phyloP scores from a whole-genome alignment of 2,888 invertebrate species.

The Agonopterix subpropinquella region DNA sequence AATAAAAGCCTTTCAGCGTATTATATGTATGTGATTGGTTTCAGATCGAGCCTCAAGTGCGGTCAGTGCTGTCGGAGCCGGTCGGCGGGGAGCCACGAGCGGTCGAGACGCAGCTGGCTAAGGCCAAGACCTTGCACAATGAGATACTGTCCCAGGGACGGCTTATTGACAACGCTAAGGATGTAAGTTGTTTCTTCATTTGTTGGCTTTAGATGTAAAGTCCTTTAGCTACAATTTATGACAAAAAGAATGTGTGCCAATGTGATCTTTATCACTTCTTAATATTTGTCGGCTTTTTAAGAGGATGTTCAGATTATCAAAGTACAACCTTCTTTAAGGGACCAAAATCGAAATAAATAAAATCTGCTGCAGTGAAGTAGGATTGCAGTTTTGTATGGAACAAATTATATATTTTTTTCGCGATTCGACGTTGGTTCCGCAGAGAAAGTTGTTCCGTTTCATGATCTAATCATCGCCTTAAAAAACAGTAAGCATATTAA shows the following conservation, averaged over 20 bases:
- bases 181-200: constrained; percentile 52
- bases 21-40: too few species aligned
- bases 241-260: too few species aligned
- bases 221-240: too few species aligned
- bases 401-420: too few species aligned
- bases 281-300: background rate
- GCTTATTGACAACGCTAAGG: constrained; percentile 88
- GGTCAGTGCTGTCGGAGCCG: constrained; percentile 85
- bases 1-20: too few species aligned
- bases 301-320: too few species aligned
- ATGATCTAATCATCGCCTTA: too few species aligned
- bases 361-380: background rate
- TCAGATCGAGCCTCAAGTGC: constrained; percentile 82
- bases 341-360: background rate
- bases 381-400: too few species aligned
- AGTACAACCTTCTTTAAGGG: too few species aligned
- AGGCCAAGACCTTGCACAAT: constrained; percentile 88
- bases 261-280: background rate
- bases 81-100: constrained; percentile 91
- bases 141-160: constrained; percentile 92
- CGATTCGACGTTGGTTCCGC: too few species aligned
- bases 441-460: too few species aligned
- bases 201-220: background rate
- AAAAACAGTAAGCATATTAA: too few species aligned
- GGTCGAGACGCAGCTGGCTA: constrained; percentile 90